A percentile compares a stretch with the other conserved stretches of the same genome.
These are phyloP conservation scores for Delichon dasypus DNA, from an alignment of 2,797 vertebrate genomes.

Conservation along the genomic window DNA sequence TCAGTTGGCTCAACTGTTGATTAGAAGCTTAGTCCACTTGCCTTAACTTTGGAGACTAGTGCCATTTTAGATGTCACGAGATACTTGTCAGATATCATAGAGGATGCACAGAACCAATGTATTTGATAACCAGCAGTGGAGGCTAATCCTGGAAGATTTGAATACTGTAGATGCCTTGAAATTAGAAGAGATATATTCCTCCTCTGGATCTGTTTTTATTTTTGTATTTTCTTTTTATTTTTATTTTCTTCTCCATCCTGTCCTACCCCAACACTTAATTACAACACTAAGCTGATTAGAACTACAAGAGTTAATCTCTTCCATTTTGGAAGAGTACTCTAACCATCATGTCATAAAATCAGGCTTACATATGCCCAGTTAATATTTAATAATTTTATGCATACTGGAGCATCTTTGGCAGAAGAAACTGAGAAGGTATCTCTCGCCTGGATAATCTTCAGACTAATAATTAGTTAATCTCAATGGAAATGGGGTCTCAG, in stretches of 20 bases:
- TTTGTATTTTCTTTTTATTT: neutral
- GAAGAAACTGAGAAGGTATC: neutral
- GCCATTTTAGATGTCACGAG: neutral
- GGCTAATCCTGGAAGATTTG: neutral
- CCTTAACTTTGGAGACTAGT: neutral
- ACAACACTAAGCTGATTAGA: neutral
- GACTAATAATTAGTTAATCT: neutral
- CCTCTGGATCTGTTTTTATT: fast-evolving
- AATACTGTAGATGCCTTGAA: neutral
- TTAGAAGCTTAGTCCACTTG: neutral
- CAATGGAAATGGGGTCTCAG: neutral
- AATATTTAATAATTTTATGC: neutral
- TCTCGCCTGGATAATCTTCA: neutral
- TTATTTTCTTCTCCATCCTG: neutral
- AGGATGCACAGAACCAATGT: neutral
- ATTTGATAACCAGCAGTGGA: neutral
- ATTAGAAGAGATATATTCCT: neutral
- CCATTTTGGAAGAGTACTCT: neutral
- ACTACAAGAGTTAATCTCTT: neutral
- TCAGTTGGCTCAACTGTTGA: neutral
- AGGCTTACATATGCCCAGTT: neutral
- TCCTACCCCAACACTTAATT: neutral
- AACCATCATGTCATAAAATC: neutral
- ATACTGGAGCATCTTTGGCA: neutral
- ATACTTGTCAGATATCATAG: neutral